Evolutionary conservation across 2,888 invertebrate genomes (phyloP), one percentile per base, ranked within the genome.

Genomic region (Scaptomyza cyrtandrae): DNA sequence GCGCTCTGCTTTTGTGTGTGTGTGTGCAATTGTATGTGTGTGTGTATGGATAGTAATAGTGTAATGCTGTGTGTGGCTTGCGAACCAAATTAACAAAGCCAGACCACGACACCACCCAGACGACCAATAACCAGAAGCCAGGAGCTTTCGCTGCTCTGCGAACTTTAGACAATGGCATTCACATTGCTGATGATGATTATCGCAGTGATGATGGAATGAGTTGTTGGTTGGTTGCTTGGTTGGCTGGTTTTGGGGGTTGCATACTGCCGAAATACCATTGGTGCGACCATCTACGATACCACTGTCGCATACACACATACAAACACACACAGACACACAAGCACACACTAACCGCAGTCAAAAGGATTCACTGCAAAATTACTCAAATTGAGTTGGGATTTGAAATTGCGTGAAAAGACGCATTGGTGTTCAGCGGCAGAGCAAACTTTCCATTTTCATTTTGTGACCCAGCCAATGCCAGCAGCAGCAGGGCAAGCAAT

Each of bases 301-400:
- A 41, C 52, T 49, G 49, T 61, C 60, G 52, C 39, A 61, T 10
- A 41, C 41, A 41, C 7, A 39, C 37, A 37, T 5, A n/a, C 3
- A 24, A 24, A 1, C 3, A 24, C 7, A 7, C n/a, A 7, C 37
- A 39, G 7, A 41, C 39, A 41, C 41, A 16, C 9, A 16, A 9
- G 10, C 39, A 7, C 39, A 9, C 39, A 46, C 55, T 43, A 74
- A 78, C 87, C 85, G 66, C 81, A 81, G 83, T 74, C 80, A 73
- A 85, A 85, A 88, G 85, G 89, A 88, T 88, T 86, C 85, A 71
- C 72, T 81, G 78, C 73, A 81, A 84, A 86, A 88, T 86, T 88
- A 88, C 85, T 86, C 89, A 86, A 86, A 86, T 86, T 88, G 85
- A 79, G 85, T 86, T 86, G 85, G 89, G 85, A 86, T 88, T 88